Base-by-base conservation (phyloP, 2,797 vertebrate species). In the Harpagifer antarcticus region DNA sequence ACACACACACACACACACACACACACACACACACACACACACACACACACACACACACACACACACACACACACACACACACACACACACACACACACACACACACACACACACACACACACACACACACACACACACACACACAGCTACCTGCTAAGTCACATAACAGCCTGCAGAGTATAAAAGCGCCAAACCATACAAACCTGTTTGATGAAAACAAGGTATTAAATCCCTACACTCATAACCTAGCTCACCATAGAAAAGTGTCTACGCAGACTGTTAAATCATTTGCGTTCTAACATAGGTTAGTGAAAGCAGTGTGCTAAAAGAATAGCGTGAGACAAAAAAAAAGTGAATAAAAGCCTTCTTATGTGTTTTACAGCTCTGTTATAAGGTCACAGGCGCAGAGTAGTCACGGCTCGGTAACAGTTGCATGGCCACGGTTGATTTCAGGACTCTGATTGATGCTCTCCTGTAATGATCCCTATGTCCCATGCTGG, bases 391-490 rank as follows among this genome's bases (percentile, higher is more conserved):
- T 91, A 92, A 91, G 89, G 91, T 91, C 89, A 90, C 56, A 61
- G 72, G 64, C 84, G 71, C 75, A 76, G 68, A 86, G 76, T 82
- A 81, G 82, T 86, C 86, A 88, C 63, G 65, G 86, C 79, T 85
- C 80, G 61, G 80, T 85, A 85, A 79, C 15, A 74, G 78, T 77
- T 72, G 70, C 76, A 74, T 66, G 71, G 84, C 80, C 79, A 87
- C 65, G 79, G 78, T 86, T 85, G 64, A 81, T 76, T 89, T 89
- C 82, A 88, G 78, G 76, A 77, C 50, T 84, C 84, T 94, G 92
- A 94, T 91, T 94, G 91, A 94, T 94, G 90, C 81, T 67, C 77
- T 78, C 62, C 80, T 88, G 84, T 92, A 92, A 93, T 89, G 86
- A 91, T 88, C 85, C 82, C 75, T 80, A 74, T 79, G 85, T 91